phyloP scores from a whole-genome alignment of 2,113 vertebrate genomes.

The Galeopterus variegatus region DNA sequence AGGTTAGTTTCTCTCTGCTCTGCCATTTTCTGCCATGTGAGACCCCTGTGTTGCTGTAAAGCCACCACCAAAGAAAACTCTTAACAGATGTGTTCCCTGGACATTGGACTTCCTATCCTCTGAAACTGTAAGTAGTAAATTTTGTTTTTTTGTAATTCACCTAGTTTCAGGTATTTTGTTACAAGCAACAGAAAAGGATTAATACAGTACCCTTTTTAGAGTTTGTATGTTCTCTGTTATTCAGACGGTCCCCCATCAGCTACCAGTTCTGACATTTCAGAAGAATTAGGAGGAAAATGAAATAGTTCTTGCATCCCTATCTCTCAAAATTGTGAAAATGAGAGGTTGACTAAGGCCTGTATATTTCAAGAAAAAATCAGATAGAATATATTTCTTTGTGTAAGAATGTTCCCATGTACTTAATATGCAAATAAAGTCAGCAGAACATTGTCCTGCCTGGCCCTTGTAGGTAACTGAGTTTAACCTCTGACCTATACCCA shows the following conservation, averaged over 20 bases:
- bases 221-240: not conserved
- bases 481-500: not conserved
- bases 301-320: not conserved
- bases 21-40: too few relatives aligned
- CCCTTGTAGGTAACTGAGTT: not conserved
- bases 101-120: too few relatives aligned
- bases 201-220: not conserved
- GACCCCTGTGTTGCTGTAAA: too few relatives aligned
- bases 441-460: not conserved
- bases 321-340: not conserved
- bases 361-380: slow-evolving; percentile 32
- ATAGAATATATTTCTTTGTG: not conserved
- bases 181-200: too few relatives aligned
- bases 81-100: too few relatives aligned
- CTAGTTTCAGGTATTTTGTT: too few relatives aligned
- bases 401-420: not conserved
- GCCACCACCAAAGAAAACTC: too few relatives aligned
- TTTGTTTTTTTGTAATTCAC: too few relatives aligned
- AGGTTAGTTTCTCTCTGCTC: too few relatives aligned
- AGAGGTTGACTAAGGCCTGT: not conserved
- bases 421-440: not conserved
- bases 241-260: not conserved
- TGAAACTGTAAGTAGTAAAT: too few relatives aligned
- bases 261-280: not conserved
- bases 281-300: slow-evolving; percentile 29